A percentile compares a stretch with the other conserved stretches of the same genome.
Conservation (phyloP, 2,113 vertebrate species). For the Donacobius atricapilla region DNA sequence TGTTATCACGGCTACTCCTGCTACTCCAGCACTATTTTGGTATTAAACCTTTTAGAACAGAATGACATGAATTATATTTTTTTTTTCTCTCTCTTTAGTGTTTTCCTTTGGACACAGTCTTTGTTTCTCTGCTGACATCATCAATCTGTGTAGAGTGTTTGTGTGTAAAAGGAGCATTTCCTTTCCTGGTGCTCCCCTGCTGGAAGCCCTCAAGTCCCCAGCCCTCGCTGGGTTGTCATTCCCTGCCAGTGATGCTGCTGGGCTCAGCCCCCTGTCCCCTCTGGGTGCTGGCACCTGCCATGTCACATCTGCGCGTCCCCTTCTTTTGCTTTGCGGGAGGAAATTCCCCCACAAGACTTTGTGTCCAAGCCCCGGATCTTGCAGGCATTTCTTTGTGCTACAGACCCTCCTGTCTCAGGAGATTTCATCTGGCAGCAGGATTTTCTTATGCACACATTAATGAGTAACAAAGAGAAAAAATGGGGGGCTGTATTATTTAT, state of each 20-base stretch:
- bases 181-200: too few species aligned
- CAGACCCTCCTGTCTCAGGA: background rate
- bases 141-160: too few species aligned
- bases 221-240: background rate
- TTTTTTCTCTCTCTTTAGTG: background rate
- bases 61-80: background rate
- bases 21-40: background rate
- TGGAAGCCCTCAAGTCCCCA: too few species aligned
- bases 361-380: background rate
- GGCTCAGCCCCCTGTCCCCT: background rate
- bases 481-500: background rate
- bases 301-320: background rate
- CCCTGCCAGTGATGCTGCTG: background rate
- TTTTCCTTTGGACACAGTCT: too few species aligned
- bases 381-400: background rate
- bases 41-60: background rate
- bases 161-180: too few species aligned
- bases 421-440: background rate
- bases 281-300: fast-evolving
- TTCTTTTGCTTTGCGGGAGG: background rate
- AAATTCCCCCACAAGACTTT: background rate
- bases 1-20: background rate
- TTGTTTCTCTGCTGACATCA: too few species aligned
- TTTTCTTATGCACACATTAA: background rate
- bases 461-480: background rate